Percentiles rank a stretch among this genome's conserved stretches.
These are phyloP conservation scores for Entomobrya proxima DNA, from an alignment of 2,888 invertebrate species.

Conservation along the genomic window DNA sequence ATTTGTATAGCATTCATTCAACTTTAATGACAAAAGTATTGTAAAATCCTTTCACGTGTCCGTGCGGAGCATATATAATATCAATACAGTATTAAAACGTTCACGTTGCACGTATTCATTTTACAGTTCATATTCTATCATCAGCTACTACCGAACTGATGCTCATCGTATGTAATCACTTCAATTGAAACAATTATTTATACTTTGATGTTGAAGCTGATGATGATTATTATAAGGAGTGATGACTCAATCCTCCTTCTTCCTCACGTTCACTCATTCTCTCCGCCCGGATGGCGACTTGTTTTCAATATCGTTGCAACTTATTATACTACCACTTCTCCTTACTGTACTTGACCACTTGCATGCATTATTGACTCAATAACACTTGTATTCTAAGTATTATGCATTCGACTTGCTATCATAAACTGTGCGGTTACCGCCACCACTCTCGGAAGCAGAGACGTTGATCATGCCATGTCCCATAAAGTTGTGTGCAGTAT, in stretches of 20 bases:
- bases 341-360: slow-evolving; percentile 33
- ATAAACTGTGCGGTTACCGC: neutral
- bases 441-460: slow-evolving; percentile 45
- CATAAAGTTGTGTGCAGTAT: neutral
- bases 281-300: slow-evolving; percentile 60
- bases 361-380: slow-evolving; percentile 38
- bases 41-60: neutral
- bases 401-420: neutral
- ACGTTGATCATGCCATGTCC: neutral
- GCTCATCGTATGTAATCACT: slow-evolving; percentile 53
- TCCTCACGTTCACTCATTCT: slow-evolving; percentile 45
- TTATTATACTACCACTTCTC: neutral
- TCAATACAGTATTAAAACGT: no score
- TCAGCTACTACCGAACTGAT: neutral
- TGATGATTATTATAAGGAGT: slow-evolving; percentile 48
- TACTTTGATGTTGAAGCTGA: slow-evolving; percentile 39
- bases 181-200: slow-evolving; percentile 65
- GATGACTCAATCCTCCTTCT: slow-evolving; percentile 62
- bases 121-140: neutral
- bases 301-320: slow-evolving; percentile 33
- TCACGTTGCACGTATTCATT: neutral
- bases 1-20: neutral
- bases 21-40: neutral
- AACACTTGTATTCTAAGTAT: slow-evolving; percentile 44
- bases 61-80: neutral